Evolutionary conservation across 2,797 vertebrate genomes (phyloP).

Genomic region (Neosilurus hyrtlii): DNA sequence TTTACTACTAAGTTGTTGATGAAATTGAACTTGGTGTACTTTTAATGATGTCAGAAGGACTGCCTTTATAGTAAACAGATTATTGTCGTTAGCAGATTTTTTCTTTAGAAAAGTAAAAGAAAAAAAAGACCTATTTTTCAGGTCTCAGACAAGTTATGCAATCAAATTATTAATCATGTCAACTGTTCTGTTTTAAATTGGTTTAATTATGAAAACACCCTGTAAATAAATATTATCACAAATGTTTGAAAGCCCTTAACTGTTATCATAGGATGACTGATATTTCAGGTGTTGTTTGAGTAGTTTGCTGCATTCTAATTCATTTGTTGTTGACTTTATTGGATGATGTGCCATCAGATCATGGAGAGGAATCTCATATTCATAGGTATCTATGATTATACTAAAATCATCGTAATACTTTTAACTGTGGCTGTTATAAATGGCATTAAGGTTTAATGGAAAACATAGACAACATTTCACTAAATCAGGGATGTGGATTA

Average conservation of each 20-base stretch:
- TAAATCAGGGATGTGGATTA: constrained; percentile 2
- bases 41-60: constrained; percentile 52
- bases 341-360: constrained; percentile 5
- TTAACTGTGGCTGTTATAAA: constrained; percentile 5
- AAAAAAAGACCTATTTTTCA: not conserved
- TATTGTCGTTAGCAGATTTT: not conserved
- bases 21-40: constrained; percentile 25
- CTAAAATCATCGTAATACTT: not conserved
- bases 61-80: constrained; percentile 32
- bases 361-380: not conserved
- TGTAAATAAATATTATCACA: constrained; percentile 40
- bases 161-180: constrained; percentile 35
- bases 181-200: constrained; percentile 37
- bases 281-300: constrained; percentile 29
- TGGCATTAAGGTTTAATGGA: constrained; percentile 14
- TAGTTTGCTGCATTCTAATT: constrained; percentile 15
- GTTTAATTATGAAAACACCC: constrained; percentile 28
- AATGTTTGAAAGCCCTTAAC: constrained; percentile 24
- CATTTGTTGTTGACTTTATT: not conserved
- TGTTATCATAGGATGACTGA: constrained; percentile 25
- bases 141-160: constrained; percentile 46
- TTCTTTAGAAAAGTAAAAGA: not conserved
- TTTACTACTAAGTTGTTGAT: constrained; percentile 25
- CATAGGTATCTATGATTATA: not conserved
- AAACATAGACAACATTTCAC: not conserved